Percentiles rank a stretch among this genome's conserved stretches.
Conservation (phyloP, 2,888 invertebrate species). For the Catocala nupta region DNA sequence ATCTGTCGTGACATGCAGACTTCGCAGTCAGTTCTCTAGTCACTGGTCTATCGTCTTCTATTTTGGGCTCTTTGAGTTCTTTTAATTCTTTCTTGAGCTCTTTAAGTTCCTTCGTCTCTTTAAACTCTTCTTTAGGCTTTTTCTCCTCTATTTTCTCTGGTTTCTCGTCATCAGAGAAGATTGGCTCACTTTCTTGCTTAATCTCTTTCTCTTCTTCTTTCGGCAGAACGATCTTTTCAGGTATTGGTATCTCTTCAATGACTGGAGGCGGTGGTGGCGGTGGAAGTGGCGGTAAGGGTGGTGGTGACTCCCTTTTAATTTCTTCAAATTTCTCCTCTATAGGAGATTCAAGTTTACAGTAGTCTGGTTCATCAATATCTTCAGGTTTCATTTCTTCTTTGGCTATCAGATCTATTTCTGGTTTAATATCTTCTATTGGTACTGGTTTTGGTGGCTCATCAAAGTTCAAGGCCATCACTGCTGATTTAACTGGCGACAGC, state of each 20-base stretch:
- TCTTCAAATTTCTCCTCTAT: constrained; percentile 59
- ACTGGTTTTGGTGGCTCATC: constrained; percentile 73
- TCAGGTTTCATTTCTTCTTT: constrained; percentile 82
- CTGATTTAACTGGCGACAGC: constrained; percentile 70
- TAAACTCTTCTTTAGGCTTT: constrained; percentile 44
- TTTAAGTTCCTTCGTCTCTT: constrained; percentile 62
- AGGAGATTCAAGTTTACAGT: constrained; percentile 62
- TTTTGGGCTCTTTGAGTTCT: constrained; percentile 51
- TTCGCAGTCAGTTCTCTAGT: constrained; percentile 74
- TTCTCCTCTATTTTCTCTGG: constrained; percentile 50
- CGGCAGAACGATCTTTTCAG: constrained; percentile 2
- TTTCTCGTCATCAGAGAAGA: constrained; percentile 63
- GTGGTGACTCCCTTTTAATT: constrained; percentile 45
- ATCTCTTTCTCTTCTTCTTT: constrained; percentile 34
- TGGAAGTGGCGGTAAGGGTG: constrained; percentile 22
- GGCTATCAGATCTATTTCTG: constrained; percentile 77
- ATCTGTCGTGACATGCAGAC: constrained; percentile 80
- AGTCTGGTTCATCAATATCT: constrained; percentile 76
- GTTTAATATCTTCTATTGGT: constrained; percentile 64
- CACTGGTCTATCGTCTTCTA: constrained; percentile 71
- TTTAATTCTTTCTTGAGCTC: constrained; percentile 32
- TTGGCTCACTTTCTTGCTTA: constrained; percentile 60
- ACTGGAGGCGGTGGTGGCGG: constrained; percentile 22
- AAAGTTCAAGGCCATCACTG: constrained; percentile 66
- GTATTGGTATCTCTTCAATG: constrained; percentile 29